phyloP scores from a whole-genome alignment of 2,113 vertebrate genomes.

The Etheostoma cragini region DNA sequence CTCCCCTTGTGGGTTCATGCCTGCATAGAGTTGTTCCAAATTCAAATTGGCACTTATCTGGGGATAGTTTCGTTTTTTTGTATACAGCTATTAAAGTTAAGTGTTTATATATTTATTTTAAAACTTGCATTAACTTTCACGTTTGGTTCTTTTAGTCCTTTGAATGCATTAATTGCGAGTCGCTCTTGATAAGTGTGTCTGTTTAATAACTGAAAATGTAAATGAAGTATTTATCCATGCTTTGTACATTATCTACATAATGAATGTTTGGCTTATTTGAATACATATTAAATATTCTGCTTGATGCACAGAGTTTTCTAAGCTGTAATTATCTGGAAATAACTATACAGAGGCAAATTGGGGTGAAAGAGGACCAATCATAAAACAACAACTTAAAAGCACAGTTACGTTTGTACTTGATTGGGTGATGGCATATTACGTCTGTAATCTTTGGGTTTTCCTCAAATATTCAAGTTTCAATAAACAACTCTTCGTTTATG shows the following conservation, averaged over 20 bases:
- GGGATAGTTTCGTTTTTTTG: conserved; percentile 50
- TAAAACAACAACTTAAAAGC: conserved; percentile 40
- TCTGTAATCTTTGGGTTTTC: conserved; percentile 9
- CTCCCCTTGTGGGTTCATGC: conserved; percentile 14
- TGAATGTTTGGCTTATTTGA: conserved; percentile 68
- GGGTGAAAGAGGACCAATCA: conserved; percentile 31
- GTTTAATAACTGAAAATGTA: conserved; percentile 69
- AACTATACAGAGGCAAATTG: conserved; percentile 11
- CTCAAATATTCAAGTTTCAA: background rate
- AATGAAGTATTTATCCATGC: conserved; percentile 65
- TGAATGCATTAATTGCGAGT: conserved; percentile 44
- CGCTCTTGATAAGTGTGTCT: conserved; percentile 49
- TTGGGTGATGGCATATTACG: background rate
- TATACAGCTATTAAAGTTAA: conserved; percentile 42
- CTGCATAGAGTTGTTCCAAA: conserved; percentile 36
- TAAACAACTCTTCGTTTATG: conserved; percentile 7
- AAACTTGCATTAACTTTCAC: conserved; percentile 46
- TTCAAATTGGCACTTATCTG: conserved; percentile 31
- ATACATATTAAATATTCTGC: conserved; percentile 62
- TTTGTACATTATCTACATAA: conserved; percentile 73
- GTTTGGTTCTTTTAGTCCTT: conserved; percentile 39
- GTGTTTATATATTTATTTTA: conserved; percentile 48
- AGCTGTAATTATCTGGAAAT: conserved; percentile 43
- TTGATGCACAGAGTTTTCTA: conserved; percentile 23
- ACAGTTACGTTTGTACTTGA: conserved; percentile 12